A percentile compares a stretch with the other conserved stretches of the same genome.
Conservation (phyloP, 2,888 invertebrate genomes). For the Onchidella celtica region DNA sequence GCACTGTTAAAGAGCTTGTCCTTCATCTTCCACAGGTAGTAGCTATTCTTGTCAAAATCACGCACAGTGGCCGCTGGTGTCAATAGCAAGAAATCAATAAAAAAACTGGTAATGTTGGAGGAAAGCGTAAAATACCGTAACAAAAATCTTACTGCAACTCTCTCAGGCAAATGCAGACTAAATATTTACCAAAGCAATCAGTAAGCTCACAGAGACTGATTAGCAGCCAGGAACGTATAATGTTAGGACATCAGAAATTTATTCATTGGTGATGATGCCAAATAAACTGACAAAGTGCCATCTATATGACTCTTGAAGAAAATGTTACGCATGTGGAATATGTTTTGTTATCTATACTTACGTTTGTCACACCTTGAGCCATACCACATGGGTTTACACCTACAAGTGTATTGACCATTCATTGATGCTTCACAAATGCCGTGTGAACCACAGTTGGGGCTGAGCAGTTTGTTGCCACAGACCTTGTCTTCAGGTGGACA, state of each 20-base stretch:
- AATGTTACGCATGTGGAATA: too few relatives aligned
- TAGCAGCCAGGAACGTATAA: too few relatives aligned
- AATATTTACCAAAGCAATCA: too few relatives aligned
- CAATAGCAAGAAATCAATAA: neutral
- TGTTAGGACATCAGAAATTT: too few relatives aligned
- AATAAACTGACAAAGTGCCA: too few relatives aligned
- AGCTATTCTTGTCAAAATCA: constrained; percentile 95
- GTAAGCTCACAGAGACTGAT: too few relatives aligned
- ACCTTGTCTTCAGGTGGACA: constrained; percentile 97
- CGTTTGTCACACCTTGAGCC: constrained; percentile 83
- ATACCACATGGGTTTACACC: constrained; percentile 97
- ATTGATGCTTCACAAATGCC: constrained; percentile 93
- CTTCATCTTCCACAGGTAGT: constrained; percentile 95
- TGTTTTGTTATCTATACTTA: too few relatives aligned
- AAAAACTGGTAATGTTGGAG: neutral
- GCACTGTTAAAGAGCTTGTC: constrained; percentile 65
- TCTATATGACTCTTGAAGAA: too few relatives aligned
- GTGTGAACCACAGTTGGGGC: constrained; percentile 68
- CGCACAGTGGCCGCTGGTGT: constrained; percentile 74
- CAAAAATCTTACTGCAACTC: too few relatives aligned
- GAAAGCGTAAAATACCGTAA: neutral
- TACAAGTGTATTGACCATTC: constrained; percentile 86
- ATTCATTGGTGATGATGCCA: too few relatives aligned
- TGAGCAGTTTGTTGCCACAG: constrained; percentile 80
- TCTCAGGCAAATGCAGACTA: too few relatives aligned